Evolutionary conservation across 1,140 invertebrate genomes (phyloP), one percentile per base, ranked within the genome.

Genomic region (Lepidostoma basale): DNA sequence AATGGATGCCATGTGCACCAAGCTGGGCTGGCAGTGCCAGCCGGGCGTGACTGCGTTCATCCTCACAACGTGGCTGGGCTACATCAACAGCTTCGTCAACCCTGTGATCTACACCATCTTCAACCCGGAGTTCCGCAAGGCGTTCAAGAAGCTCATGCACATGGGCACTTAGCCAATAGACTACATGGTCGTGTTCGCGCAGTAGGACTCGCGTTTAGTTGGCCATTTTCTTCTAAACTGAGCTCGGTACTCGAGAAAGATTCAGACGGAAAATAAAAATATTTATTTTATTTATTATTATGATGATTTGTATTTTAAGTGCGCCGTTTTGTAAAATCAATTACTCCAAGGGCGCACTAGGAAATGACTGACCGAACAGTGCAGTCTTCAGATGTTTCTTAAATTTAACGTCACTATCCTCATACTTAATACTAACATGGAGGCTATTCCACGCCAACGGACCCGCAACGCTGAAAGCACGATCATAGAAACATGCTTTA

Each of bases 71-170:
- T 99, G 98, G 98, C 86, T 99, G 30, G 98, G 98, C 45, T 99
- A 98, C 83, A 96, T 99, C 85, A 99, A 99, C 85, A 97, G 90
- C 76, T 98, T 96, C 77, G 92, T 98, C 64, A 99, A 98, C 84
- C 97, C 97, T 2, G 92, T 99, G 68, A 99, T 99, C 79, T 99
- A 99, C 81, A 99, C 98, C 39, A 98, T 99, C 76, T 99, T 99
- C 86, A 99, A 99, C 84, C 93, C 95, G 3, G 98, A 99, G 82
- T 99, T 99, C 83, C 87, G 98, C 64, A 98, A 98, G 86, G 97
- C 98, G 30, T 99, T 99, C 83, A 95, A 96, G 77, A 98, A 97
- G 81, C 89, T 99, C 66, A 89, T 98, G 79, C 84, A 85, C 69
- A 82, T 87, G 73, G 86, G 88, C 70, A 81, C 81, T 78, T 83